phyloP scores from a whole-genome alignment of 2,797 vertebrate species.

The Chromobotia macracanthus region DNA sequence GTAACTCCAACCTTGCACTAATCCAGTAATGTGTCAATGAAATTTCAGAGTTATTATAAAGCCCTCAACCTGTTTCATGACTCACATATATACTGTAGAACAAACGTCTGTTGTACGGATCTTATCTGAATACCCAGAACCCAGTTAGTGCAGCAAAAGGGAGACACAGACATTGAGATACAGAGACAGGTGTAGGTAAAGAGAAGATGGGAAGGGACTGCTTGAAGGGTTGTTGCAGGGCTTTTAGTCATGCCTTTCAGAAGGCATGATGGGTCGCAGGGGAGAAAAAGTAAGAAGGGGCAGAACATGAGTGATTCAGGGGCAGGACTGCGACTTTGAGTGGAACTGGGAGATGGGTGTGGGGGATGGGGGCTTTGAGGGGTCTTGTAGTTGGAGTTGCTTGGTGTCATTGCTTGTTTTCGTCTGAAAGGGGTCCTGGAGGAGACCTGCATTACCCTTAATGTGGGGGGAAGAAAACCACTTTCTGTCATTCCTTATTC shows the following conservation, averaged over 20 bases:
- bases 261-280: slow-evolving; percentile 9
- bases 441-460: not conserved
- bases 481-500: not conserved
- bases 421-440: not conserved
- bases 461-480: not conserved
- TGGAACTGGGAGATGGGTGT: not conserved
- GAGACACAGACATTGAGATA: not conserved
- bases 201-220: not conserved
- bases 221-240: slow-evolving; percentile 4
- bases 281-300: not conserved
- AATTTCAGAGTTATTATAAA: not conserved
- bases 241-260: slow-evolving; percentile 30
- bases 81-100: not conserved
- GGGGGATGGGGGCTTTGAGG: not conserved
- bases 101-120: not conserved
- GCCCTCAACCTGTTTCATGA: not conserved
- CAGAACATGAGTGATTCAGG: slow-evolving; percentile 12
- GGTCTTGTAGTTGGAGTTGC: not conserved
- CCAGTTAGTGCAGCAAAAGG: not conserved
- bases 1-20: too few relatives aligned
- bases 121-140: not conserved
- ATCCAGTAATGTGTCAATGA: not conserved
- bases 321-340: not conserved
- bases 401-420: slow-evolving; percentile 22
- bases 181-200: slow-evolving; percentile 6